Base-by-base conservation (phyloP, 2,888 invertebrate genomes). In the Lochmaea capreae region DNA sequence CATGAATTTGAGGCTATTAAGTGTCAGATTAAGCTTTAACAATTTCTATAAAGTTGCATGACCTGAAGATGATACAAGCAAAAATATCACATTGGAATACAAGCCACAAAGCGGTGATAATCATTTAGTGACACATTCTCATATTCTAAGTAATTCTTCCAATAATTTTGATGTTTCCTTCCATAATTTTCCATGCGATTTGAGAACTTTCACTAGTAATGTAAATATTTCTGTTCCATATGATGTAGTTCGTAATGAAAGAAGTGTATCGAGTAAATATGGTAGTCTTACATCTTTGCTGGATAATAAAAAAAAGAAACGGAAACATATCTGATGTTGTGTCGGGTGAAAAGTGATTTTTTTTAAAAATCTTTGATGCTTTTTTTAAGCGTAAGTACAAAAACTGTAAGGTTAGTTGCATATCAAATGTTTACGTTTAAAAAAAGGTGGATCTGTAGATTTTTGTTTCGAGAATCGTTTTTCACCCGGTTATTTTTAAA, bases 11-110 rank as follows among this genome's bases (percentile, higher is more conserved):
- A 95, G 97, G 83, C 92, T 96, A 80, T 91, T 98, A 73, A 97
- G 97, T 77, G 96, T 96, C 84, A 92, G 98, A 3, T 90, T 98
- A 72, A 97, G 98, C 88, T 98, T 98, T 87, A 98, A 97, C 87
- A 96, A 97, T 86, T 95, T 95, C 88, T 98, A 98, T 88, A 95
- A 96, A 85, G 92, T 93, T 77, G 91, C 94, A 81, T 90, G 96
- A 70, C 93, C 93, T 74, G 92, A 82, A 39, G 49, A 18, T 0
- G 49, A 49, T 39, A 22, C 1, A 33, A 46, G 42, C 43, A 57
- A 46, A 70, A 49, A 65, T 39, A 14, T 33, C 8, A 39, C 54
- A 46, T 16, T 18, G 26, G 63, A 67, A 59, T 63, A 46, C 18
- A 8, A 58, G 52, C 14, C 52, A 12, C 4, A 2, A 18, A n/a